Evolutionary conservation across 1,140 invertebrate genomes (phyloP).

Genomic region (Cherax destructor): DNA sequence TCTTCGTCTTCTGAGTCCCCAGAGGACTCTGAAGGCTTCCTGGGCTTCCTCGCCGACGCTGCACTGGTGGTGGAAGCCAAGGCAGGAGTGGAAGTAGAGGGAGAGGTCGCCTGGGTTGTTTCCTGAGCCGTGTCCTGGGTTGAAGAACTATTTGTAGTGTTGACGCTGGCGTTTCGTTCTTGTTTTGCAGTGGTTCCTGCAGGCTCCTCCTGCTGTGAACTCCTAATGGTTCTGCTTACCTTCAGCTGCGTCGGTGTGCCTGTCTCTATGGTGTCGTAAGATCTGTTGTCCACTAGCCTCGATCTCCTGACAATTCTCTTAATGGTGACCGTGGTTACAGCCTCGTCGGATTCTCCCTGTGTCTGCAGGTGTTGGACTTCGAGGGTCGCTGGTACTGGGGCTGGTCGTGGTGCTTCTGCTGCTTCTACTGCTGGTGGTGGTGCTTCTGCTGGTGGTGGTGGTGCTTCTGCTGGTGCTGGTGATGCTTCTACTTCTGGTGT

Average conservation of each 20-base stretch:
- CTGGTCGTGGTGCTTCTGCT: neutral
- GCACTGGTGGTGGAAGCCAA: constrained; percentile 20
- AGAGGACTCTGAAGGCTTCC: constrained; percentile 45
- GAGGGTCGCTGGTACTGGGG: neutral
- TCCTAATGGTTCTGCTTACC: neutral
- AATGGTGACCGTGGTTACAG: neutral
- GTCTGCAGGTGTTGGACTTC: neutral
- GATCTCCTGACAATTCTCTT: neutral
- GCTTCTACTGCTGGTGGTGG: neutral
- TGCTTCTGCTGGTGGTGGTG: neutral
- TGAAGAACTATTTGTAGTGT: neutral
- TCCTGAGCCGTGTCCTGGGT: neutral
- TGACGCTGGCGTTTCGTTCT: neutral
- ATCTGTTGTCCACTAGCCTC: neutral
- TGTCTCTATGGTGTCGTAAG: neutral
- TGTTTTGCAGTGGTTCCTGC: constrained; percentile 7
- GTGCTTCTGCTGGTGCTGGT: neutral
- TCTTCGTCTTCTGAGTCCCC: constrained; percentile 70
- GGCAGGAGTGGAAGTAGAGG: constrained; percentile 15
- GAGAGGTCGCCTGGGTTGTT: neutral
- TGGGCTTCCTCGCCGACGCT: constrained; percentile 1
- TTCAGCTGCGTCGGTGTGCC: neutral
- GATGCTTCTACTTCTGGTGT: neutral
- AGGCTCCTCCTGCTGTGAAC: neutral
- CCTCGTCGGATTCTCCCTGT: neutral